Evolutionary conservation across 1,140 invertebrate genomes (phyloP), one percentile per base, ranked within the genome.

Genomic region (Conopomorpha cramerella): DNA sequence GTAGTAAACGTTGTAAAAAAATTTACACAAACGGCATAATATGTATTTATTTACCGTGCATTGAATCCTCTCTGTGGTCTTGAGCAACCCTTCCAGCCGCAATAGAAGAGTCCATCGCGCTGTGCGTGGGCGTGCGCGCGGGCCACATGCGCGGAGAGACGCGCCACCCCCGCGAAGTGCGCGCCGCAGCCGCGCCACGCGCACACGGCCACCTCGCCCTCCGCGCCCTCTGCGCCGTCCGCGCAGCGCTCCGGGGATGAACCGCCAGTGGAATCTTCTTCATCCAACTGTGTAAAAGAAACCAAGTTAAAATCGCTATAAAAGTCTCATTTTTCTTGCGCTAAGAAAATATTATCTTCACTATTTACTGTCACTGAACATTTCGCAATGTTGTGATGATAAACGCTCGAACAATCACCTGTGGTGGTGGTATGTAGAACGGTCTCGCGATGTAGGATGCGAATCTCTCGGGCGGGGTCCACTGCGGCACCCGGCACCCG

Each of bases 31-130:
- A n/a, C n/a, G n/a, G n/a, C n/a, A n/a, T n/a, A n/a, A n/a, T n/a
- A n/a, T n/a, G n/a, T n/a, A n/a, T 14, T 8, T 29, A 57, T 46
- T 71, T 74, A 92, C 89, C 92, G 88, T 11, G 92, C 92, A 68
- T 94, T 94, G 53, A 95, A 95, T 34, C 91, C 92, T 59, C 87
- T 85, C 25, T 90, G 84, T 19, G 89, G 88, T 55, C 92, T 79
- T 7, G 84, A 77, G 57, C 92, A 95, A 17, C 86, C 88, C 51
- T 87, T 83, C 92, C 92, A 94, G 14, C 86, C 86, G 56, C 92
- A 95, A 54, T 91, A 91, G 68, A 92, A 95, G 2, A 93, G 81
- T 10, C 89, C 88, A 30, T 86, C 85, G 7, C 79, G 67, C 16
- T 87, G 85, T 12, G 89, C 84, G 18, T 86, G 83, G 3, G 92